phyloP scores from a whole-genome alignment of 2,888 invertebrate genomes.

The Eupelmus urozonus region DNA sequence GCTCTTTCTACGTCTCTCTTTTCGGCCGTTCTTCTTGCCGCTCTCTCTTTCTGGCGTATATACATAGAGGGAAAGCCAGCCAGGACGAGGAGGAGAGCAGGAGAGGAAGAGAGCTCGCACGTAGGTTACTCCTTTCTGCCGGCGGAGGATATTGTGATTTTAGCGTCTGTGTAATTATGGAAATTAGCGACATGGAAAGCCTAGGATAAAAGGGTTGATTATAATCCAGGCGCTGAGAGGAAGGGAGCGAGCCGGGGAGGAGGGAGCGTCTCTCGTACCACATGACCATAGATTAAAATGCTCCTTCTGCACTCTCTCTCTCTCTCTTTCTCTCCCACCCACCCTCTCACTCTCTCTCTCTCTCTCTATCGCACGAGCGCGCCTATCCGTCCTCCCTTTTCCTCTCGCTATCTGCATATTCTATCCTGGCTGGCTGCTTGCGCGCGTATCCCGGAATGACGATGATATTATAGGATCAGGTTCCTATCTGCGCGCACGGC shows the following conservation, averaged over 20 bases:
- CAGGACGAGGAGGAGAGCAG: slow-evolving; percentile 58
- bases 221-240: slow-evolving; percentile 74
- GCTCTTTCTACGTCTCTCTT: slow-evolving; percentile 36
- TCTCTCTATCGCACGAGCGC: too few relatives aligned
- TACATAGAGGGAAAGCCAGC: background rate
- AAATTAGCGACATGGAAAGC: slow-evolving; percentile 78
- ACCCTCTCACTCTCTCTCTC: slow-evolving; percentile 34
- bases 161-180: slow-evolving; percentile 78
- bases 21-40: background rate
- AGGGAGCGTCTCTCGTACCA: slow-evolving; percentile 64
- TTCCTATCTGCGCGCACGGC: slow-evolving; percentile 62
- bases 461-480: slow-evolving; percentile 71
- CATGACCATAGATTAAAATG: slow-evolving; percentile 76
- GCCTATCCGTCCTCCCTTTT: slow-evolving; percentile 60
- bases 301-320: slow-evolving; percentile 74
- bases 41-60: background rate
- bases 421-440: slow-evolving; percentile 61
- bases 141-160: slow-evolving; percentile 77
- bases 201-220: slow-evolving; percentile 78
- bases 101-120: slow-evolving; percentile 67
- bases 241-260: slow-evolving; percentile 64
- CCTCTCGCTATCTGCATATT: slow-evolving; percentile 64
- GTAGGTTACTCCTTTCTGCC: slow-evolving; percentile 76
- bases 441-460: slow-evolving; percentile 67
- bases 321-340: too few relatives aligned